Evolutionary conservation across 2,113 vertebrate genomes (phyloP).

Genomic region (Tapirus terrestris): DNA sequence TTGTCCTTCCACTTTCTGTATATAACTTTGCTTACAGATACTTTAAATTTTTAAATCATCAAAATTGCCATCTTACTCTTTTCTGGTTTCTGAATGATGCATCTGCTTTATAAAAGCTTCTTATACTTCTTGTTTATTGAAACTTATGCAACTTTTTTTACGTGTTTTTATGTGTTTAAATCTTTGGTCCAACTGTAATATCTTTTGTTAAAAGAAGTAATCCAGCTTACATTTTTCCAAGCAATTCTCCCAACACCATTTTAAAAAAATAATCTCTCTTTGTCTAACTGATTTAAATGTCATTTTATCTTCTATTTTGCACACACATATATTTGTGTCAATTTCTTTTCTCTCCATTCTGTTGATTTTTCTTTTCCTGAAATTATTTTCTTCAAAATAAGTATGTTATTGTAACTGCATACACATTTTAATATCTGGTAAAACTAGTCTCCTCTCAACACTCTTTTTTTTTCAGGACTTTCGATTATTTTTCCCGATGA

Average conservation of each 20-base stretch:
- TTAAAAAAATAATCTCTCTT: conserved; percentile 9
- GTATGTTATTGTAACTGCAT: background rate
- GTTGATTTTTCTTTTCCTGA: background rate
- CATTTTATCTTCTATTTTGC: background rate
- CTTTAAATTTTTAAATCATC: background rate
- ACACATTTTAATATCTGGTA: conserved; percentile 1
- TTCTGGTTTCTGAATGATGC: background rate
- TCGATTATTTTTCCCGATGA: background rate
- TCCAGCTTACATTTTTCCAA: background rate
- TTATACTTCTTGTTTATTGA: background rate
- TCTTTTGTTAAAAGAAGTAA: background rate
- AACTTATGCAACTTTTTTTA: background rate
- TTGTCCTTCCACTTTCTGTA: background rate
- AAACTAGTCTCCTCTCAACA: background rate
- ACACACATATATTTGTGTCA: background rate
- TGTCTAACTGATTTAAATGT: background rate
- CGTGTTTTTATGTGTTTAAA: background rate
- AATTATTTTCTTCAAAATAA: conserved; percentile 13
- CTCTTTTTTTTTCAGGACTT: background rate
- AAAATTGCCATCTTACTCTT: background rate
- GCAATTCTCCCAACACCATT: background rate
- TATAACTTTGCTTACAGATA: background rate
- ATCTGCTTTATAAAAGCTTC: conserved; percentile 1
- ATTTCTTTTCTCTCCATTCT: conserved; percentile 12
- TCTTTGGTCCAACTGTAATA: background rate